Evolutionary conservation across 53 echinoderm and acorn worm species (phyloP).

Genomic region (Henricia sp.): DNA sequence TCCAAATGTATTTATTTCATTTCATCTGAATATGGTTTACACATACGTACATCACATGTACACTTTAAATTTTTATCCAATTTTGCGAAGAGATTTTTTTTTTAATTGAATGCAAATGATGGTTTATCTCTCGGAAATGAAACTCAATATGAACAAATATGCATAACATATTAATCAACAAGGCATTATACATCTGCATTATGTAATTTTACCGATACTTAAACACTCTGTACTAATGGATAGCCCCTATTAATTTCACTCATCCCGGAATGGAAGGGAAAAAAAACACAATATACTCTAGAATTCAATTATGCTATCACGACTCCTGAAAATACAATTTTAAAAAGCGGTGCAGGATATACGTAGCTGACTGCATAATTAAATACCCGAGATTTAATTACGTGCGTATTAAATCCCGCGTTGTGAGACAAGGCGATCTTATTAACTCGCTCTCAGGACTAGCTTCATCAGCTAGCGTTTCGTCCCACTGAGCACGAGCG

Average conservation of each 20-base stretch:
- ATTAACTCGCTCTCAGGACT: slow-evolving; percentile 27
- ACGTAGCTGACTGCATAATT: slow-evolving; percentile 62
- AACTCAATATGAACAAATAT: too few relatives aligned
- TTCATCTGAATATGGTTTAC: too few relatives aligned
- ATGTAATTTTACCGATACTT: too few relatives aligned
- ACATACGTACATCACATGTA: too few relatives aligned
- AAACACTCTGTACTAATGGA: neutral
- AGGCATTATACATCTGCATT: too few relatives aligned
- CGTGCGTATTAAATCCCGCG: slow-evolving; percentile 46
- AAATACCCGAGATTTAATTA: slow-evolving; percentile 56
- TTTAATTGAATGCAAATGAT: too few relatives aligned
- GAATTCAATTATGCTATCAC: slow-evolving; percentile 40
- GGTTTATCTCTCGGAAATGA: too few relatives aligned
- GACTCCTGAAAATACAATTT: slow-evolving; percentile 29
- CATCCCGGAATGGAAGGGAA: neutral
- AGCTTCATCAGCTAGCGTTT: slow-evolving; percentile 26
- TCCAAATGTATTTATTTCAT: too few relatives aligned
- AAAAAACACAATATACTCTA: neutral
- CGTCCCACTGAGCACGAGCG: slow-evolving; percentile 12
- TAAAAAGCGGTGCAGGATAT: slow-evolving; percentile 19
- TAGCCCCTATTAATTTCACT: slow-evolving; percentile 34
- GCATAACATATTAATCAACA: too few relatives aligned
- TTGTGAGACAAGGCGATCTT: slow-evolving; percentile 44
- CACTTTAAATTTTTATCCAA: too few relatives aligned
- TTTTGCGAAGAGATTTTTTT: too few relatives aligned